A percentile compares a stretch with the other conserved stretches of the same genome.
These are phyloP conservation scores for Monodelphis domestica DNA, from an alignment of 2,797 vertebrate genomes.

Conservation along the genomic window DNA sequence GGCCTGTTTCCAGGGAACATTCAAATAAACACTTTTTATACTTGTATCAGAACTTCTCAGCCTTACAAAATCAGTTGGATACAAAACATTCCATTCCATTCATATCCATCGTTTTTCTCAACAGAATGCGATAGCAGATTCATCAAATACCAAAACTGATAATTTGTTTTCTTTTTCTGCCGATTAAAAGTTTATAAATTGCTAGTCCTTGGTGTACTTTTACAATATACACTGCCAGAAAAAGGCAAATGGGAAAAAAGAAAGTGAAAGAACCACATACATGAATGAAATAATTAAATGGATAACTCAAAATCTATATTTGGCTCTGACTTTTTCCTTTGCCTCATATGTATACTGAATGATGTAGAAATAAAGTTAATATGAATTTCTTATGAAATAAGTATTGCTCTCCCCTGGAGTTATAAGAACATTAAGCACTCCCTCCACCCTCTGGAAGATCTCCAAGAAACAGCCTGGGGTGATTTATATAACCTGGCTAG, in stretches of 20 bases:
- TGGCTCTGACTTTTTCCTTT: slow-evolving; percentile 51
- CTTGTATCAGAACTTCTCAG: slow-evolving; percentile 37
- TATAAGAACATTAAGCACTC: neutral
- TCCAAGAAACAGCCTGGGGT: neutral
- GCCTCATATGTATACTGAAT: slow-evolving; percentile 17
- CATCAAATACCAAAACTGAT: neutral
- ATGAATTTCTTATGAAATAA: slow-evolving; percentile 29
- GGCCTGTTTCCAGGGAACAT: slow-evolving; percentile 19
- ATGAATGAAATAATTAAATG: neutral
- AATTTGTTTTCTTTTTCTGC: neutral
- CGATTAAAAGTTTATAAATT: neutral
- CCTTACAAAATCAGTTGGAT: slow-evolving; percentile 38
- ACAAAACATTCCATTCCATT: neutral
- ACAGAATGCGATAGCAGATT: neutral
- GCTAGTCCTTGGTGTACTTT: neutral
- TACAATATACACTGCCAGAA: neutral
- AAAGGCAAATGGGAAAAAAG: slow-evolving; percentile 37
- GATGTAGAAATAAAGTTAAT: slow-evolving; percentile 35
- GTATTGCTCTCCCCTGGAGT: neutral
- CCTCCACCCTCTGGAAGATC: neutral
- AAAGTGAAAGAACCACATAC: slow-evolving; percentile 17
- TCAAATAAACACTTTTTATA: slow-evolving; percentile 49
- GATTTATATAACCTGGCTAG: neutral
- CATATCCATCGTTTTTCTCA: neutral
- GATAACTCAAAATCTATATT: slow-evolving; percentile 36